Evolutionary conservation across 2,113 vertebrate species (phyloP), one percentile per base, ranked within the genome.

Genomic region (Clarias batrachus): DNA sequence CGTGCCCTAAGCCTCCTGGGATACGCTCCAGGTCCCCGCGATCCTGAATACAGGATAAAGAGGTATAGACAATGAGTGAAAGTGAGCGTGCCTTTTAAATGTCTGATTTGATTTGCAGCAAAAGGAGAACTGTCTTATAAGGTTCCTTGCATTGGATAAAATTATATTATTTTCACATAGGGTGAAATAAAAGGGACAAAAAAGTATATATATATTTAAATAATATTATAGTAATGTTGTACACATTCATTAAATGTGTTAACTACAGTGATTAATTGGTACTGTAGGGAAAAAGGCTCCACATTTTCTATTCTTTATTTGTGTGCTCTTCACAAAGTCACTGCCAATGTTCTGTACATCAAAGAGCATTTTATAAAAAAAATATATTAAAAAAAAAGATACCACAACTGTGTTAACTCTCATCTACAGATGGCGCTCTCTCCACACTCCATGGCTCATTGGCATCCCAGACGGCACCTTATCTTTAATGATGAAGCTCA

Each of bases 381-480:
- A 30, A 70, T 14, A 25, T 7, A 52, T 13, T 13, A 52, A 52
- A 74, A 0, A 2, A 76, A 21, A 57, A 27, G 30, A 2, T 81
- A 3, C 81, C 48, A n/a, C 2, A 6, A 23, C 25, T 81, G 14
- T 52, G 60, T 57, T 59, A 14, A 54, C 33, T n/a, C 3, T 82
- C 87, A 41, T 92, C 95, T 92, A 92, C 91, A 96, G 95, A 93
- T 94, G 95, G 95, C 89, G 89, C 90, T 91, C 84, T 89, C 91
- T 92, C 92, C 92, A 91, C 80, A 89, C 82, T 81, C 52, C 56
- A 80, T 63, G 74, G 84, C 81, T 62, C 87, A 63, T 41, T 85
- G 41, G 80, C 16, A 30, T 63, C 78, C 87, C 73, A 85, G 57
- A 77, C 86, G 66, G 57, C 27, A 27, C 88, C 91, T 93, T 88